These are phyloP conservation scores for Notarius lentiginosus DNA, from an alignment of 2,113 vertebrate genomes.

Conservation along the genomic window DNA sequence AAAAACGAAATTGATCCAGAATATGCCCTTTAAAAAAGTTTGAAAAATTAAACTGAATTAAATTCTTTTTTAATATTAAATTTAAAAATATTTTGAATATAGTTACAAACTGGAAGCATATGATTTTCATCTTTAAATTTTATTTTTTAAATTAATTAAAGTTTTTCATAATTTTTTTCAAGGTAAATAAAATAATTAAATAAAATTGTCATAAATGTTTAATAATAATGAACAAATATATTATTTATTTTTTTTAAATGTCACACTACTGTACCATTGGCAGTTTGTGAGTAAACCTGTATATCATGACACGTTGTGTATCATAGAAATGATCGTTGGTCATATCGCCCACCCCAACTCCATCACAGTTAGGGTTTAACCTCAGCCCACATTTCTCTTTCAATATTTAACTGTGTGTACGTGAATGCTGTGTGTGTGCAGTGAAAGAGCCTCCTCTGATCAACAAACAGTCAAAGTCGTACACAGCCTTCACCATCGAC, in stretches of 20 bases:
- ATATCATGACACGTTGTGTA: neutral
- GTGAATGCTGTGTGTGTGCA: slow-evolving; percentile 56
- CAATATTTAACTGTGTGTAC: neutral
- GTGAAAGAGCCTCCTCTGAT: slow-evolving; percentile 79
- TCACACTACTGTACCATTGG: neutral
- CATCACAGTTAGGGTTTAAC: neutral
- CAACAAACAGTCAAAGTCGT: slow-evolving; percentile 62
- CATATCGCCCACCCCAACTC: neutral
- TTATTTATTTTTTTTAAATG: neutral
- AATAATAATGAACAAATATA: neutral
- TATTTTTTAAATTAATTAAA: neutral
- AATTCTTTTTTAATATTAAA: no score
- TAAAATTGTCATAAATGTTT: neutral
- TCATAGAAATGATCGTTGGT: neutral
- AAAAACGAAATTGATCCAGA: no score
- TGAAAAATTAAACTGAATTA: neutral
- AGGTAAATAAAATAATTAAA: neutral
- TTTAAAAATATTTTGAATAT: no score
- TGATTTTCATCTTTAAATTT: no score
- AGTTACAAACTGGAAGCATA: no score
- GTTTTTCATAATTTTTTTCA: neutral
- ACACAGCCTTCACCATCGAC: slow-evolving; percentile 78
- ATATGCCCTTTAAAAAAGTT: no score
- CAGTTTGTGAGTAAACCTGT: neutral
- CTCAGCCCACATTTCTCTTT: neutral